phyloP scores from a whole-genome alignment of 2,797 vertebrate species.

The Cynopterus sphinx region DNA sequence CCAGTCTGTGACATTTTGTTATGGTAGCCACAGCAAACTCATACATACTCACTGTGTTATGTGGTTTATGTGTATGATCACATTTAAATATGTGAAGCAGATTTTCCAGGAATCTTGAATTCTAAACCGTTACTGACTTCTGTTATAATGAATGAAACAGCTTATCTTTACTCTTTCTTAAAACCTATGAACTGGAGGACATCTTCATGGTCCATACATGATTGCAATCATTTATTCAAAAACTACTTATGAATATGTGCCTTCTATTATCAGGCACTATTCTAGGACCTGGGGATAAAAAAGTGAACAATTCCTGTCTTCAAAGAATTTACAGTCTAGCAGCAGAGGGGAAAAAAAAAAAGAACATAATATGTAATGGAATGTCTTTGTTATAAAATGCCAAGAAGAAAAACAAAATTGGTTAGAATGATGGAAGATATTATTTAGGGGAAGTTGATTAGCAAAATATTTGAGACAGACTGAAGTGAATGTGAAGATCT shows the following conservation, averaged over 20 bases:
- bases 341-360: not conserved
- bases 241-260: not conserved
- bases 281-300: not conserved
- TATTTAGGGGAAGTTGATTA: not conserved
- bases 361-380: not conserved
- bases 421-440: not conserved
- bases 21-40: not conserved
- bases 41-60: not conserved
- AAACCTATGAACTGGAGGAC: not conserved
- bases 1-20: not conserved
- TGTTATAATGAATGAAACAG: not conserved
- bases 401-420: conserved; percentile 10
- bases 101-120: not conserved
- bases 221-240: not conserved
- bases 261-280: not conserved
- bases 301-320: not conserved
- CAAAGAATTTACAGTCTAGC: not conserved
- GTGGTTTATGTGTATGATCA: not conserved
- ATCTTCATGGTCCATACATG: not conserved
- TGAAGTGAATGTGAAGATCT: not conserved
- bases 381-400: not conserved
- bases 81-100: not conserved
- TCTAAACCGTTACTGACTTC: not conserved
- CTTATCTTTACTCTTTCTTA: not conserved
- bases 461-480: not conserved